These are phyloP conservation scores for Yponomeuta cagnagella DNA, from an alignment of 2,888 invertebrate genomes.

Conservation along the genomic window DNA sequence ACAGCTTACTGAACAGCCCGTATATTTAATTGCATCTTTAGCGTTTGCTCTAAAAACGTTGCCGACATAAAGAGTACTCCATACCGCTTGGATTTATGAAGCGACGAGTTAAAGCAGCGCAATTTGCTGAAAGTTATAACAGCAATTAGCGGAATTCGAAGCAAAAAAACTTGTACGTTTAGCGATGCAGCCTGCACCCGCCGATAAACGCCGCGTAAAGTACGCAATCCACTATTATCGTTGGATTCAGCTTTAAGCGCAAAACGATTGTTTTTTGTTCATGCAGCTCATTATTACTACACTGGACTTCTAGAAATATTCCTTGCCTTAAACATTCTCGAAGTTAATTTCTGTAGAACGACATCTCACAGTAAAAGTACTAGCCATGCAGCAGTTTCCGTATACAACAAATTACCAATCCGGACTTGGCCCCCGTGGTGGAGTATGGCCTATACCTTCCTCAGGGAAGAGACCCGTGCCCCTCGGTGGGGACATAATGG, in stretches of 20 bases:
- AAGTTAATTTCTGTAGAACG: too few relatives aligned
- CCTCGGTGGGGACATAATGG: too few relatives aligned
- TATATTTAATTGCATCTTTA: slow-evolving; percentile 5
- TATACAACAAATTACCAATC: too few relatives aligned
- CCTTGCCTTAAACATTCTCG: not conserved
- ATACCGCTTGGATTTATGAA: slow-evolving; percentile 4
- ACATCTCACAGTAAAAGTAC: too few relatives aligned
- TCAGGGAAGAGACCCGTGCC: too few relatives aligned
- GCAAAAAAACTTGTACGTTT: slow-evolving; percentile 50
- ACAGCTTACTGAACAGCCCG: not conserved
- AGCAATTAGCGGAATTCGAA: slow-evolving; percentile 40
- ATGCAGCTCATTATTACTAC: not conserved
- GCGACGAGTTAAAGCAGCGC: slow-evolving; percentile 26
- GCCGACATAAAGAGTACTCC: slow-evolving; percentile 6
- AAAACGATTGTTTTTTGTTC: not conserved
- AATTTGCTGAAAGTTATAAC: slow-evolving; percentile 57
- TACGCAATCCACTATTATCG: slow-evolving; percentile 40
- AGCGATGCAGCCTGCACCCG: slow-evolving; percentile 34
- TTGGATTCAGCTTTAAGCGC: slow-evolving; percentile 21
- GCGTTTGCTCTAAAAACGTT: slow-evolving; percentile 8
- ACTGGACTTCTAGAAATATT: not conserved
- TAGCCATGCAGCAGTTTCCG: too few relatives aligned
- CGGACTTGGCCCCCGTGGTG: too few relatives aligned
- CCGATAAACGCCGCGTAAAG: slow-evolving; percentile 44
- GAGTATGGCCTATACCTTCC: too few relatives aligned